Base-by-base conservation (phyloP, 2,888 invertebrate species). In the Morinoia aosen region DNA sequence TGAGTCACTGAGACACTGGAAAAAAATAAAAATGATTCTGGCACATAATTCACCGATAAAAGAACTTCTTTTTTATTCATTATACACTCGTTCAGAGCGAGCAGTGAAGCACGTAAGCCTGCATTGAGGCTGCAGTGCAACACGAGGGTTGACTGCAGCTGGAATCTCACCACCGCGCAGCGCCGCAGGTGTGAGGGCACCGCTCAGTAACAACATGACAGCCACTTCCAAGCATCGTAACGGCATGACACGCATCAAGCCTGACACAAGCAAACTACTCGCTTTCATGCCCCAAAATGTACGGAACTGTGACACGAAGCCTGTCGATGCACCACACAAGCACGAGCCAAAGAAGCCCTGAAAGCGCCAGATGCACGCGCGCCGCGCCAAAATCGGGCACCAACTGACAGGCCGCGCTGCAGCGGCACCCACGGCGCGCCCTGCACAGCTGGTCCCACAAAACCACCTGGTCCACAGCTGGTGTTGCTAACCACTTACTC, bases 381-480 rank as follows among this genome's bases (percentile, higher is more conserved):
- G 76, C 33, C 76, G 76, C 76, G 25, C 76, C 76, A 76, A 76
- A 76, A 76, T 76, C 25, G 19, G 76, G 25, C 76, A 76, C 14
- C 76, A 76, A 76, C 76, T 76, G 76, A 76, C 25, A 76, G 76
- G 8, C 25, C 10, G 76, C 61, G 33, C 76, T 10, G 33, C 19
- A 33, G 76, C 76, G 10, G 25, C 76, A 16, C 16, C 16, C 25
- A 33, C 25, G 76, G 25, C 12, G 16, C 76, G 25, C 76, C 10
- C 25, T 33, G 76, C 76, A 76, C 76, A 76, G 76, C 76, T 76
- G 76, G 76, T 33, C 33, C 25, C 76, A 33, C 25, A 25, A 76
- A 33, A 76, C 76, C 76, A 76, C 76, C 76, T 76, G 76, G 76
- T 76, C 33, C 76, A 76, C 76, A 76, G 76, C 76, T 76, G 76